phyloP scores from a whole-genome alignment of 2,888 invertebrate species.

The Mechanitis messenoides region DNA sequence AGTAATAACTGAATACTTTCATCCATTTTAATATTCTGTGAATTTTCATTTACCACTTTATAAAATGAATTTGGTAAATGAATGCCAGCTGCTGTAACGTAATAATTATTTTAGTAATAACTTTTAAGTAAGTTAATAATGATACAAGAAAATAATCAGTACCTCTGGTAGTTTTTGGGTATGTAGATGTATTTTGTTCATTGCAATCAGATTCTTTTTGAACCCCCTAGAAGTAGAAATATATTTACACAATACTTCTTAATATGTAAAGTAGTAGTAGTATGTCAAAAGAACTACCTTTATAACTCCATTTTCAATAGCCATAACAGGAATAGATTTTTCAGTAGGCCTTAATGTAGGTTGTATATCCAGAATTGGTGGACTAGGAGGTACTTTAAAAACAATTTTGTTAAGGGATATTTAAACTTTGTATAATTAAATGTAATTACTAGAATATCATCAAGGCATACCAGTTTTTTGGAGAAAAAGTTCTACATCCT shows the following conservation, averaged over 20 bases:
- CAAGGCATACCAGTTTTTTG: constrained; percentile 53
- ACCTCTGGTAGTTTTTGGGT: constrained; percentile 16
- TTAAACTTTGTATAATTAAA: neutral
- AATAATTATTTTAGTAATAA: neutral
- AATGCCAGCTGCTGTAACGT: constrained; percentile 44
- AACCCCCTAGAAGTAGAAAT: constrained; percentile 27
- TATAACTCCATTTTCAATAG: constrained; percentile 70
- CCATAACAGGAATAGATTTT: constrained; percentile 57
- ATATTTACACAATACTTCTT: neutral
- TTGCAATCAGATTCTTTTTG: constrained; percentile 23
- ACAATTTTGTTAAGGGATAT: neutral
- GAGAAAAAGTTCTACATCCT: constrained; percentile 66
- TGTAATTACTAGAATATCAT: neutral
- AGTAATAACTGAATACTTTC: constrained; percentile 47
- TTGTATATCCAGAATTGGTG: constrained; percentile 24
- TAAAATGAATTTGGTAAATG: constrained; percentile 49
- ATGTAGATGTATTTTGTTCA: constrained; percentile 12
- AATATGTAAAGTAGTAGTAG: neutral
- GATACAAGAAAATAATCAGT: constrained; percentile 12
- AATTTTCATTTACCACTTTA: constrained; percentile 66
- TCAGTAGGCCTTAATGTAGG: constrained; percentile 35
- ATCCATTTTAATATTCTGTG: constrained; percentile 33
- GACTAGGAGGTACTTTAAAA: constrained; percentile 36
- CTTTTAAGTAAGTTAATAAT: neutral
- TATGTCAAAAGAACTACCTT: constrained; percentile 42